phyloP scores from a whole-genome alignment of 2,113 vertebrate genomes.

The Aldabrachelys gigantea region DNA sequence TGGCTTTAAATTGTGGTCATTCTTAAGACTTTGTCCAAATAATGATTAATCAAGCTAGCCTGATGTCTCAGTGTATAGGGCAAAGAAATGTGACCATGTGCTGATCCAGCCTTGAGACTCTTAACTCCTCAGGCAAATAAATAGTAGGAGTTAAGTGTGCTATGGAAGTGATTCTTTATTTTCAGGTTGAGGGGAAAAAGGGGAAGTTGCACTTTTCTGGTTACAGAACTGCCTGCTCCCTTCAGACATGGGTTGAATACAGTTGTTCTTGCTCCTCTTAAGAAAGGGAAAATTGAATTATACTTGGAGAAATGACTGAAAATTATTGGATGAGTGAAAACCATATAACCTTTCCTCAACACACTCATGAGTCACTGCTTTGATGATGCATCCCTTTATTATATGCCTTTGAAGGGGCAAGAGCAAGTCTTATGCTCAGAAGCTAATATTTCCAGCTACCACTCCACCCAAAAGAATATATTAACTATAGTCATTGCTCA shows the following conservation, averaged over 20 bases:
- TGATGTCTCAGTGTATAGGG: background rate
- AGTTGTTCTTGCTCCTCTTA: background rate
- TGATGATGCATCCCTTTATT: background rate
- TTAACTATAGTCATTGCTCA: background rate
- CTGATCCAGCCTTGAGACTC: background rate
- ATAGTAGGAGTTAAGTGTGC: background rate
- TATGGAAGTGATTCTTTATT: background rate
- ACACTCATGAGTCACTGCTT: background rate
- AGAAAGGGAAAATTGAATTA: background rate
- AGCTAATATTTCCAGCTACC: background rate
- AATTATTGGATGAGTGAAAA: background rate
- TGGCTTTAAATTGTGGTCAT: background rate
- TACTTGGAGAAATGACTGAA: background rate
- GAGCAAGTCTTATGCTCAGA: background rate
- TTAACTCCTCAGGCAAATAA: background rate
- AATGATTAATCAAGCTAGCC: background rate
- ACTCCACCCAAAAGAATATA: background rate
- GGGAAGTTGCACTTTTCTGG: background rate
- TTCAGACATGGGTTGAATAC: background rate
- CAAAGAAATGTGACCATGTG: background rate
- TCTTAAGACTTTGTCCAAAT: background rate
- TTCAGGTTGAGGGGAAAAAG: background rate
- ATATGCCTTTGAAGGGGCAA: background rate
- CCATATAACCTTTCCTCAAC: background rate
- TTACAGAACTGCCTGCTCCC: background rate